Conservation (phyloP, 2,888 invertebrate species). For the Caenorhabditis panamensis region DNA sequence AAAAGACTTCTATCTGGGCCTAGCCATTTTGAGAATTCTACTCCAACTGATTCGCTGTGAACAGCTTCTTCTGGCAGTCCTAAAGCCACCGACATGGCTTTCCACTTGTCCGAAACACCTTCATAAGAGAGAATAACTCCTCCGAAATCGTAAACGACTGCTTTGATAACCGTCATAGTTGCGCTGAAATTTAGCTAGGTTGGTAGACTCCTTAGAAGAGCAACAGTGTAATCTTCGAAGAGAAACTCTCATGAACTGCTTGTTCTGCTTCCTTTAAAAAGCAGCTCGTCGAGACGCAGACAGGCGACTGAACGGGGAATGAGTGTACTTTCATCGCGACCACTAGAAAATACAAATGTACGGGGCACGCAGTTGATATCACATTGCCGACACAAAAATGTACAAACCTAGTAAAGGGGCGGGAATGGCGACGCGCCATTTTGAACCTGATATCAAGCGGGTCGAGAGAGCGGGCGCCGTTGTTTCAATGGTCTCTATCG, state of each 20-base stretch:
- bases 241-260: too few relatives aligned
- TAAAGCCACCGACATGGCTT: constrained; percentile 40
- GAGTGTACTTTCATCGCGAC: constrained; percentile 44
- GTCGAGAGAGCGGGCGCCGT: background rate
- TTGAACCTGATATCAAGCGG: constrained; percentile 14
- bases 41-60: constrained; percentile 46
- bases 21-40: constrained; percentile 62
- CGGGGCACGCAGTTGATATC: background rate
- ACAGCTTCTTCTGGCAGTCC: constrained; percentile 50
- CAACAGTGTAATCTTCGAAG: too few relatives aligned
- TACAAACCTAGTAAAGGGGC: background rate
- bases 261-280: constrained; percentile 14
- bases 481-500: constrained; percentile 44
- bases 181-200: too few relatives aligned
- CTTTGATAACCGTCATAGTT: constrained; percentile 50
- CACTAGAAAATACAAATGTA: constrained; percentile 41
- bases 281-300: constrained; percentile 22
- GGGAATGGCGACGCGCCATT: background rate
- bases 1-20: constrained; percentile 63
- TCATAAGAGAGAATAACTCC: constrained; percentile 68
- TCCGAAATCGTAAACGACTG: constrained; percentile 69
- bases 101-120: constrained; percentile 48
- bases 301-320: background rate
- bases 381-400: constrained; percentile 7
- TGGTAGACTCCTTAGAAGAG: too few relatives aligned